Conservation (phyloP, 2,888 invertebrate species). For the Mesorhabditis belari region DNA sequence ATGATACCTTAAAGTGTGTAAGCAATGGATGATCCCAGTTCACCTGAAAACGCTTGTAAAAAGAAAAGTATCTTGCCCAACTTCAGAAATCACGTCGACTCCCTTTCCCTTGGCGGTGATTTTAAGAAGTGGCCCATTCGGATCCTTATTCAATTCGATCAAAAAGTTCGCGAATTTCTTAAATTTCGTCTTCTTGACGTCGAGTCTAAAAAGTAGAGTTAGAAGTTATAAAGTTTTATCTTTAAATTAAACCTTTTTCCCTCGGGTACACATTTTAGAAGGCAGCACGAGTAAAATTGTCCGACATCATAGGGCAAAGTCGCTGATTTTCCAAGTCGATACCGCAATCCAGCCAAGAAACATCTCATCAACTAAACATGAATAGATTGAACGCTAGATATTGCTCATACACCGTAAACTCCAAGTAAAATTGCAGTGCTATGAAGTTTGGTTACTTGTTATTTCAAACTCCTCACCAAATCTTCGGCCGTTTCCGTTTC, state of each 20-base stretch:
- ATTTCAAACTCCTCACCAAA: not conserved
- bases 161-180: constrained; percentile 48
- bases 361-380: constrained; percentile 24
- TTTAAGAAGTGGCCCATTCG: constrained; percentile 19
- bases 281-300: constrained; percentile 29
- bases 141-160: constrained; percentile 20
- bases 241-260: constrained; percentile 7
- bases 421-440: not conserved
- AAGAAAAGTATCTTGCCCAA: constrained; percentile 8
- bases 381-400: no score
- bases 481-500: constrained; percentile 6
- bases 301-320: constrained; percentile 45
- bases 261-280: constrained; percentile 32
- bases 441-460: no score
- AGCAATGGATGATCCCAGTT: constrained; percentile 27
- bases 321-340: constrained; percentile 25
- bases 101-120: constrained; percentile 41
- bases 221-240: not conserved
- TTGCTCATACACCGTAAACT: no score
- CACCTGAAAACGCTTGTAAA: constrained; percentile 12
- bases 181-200: constrained; percentile 48
- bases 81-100: constrained; percentile 38
- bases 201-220: constrained; percentile 18
- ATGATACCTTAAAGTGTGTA: constrained; percentile 19
- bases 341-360: constrained; percentile 40